Evolutionary conservation across 1,140 invertebrate genomes (phyloP).

Genomic region (Aphaenogaster rudis): DNA sequence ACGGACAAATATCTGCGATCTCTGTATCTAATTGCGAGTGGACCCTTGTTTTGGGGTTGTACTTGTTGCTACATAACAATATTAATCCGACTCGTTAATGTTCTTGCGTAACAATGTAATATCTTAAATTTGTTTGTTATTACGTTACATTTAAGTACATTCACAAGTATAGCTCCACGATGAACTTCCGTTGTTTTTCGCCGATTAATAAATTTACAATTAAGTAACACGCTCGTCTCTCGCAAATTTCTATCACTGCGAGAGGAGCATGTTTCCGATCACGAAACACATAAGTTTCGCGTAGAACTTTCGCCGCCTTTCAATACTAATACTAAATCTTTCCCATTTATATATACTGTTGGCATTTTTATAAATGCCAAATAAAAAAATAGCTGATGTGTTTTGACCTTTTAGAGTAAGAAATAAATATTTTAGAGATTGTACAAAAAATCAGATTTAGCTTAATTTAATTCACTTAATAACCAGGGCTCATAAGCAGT

Average conservation of each 20-base stretch:
- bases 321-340: slow-evolving; percentile 11
- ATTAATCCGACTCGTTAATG: slow-evolving; percentile 66
- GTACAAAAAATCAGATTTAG: neutral
- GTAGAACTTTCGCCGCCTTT: slow-evolving; percentile 4
- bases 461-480: neutral
- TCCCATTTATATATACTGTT: neutral
- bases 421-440: slow-evolving; percentile 2
- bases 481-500: slow-evolving; percentile 42
- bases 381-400: slow-evolving; percentile 52
- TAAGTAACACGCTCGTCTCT: slow-evolving; percentile 5
- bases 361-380: slow-evolving; percentile 56
- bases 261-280: slow-evolving; percentile 31
- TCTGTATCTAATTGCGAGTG: slow-evolving; percentile 68
- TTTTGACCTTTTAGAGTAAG: neutral
- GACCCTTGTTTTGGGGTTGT: slow-evolving; percentile 74
- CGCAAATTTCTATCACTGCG: slow-evolving; percentile 37
- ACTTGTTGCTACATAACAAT: slow-evolving; percentile 73
- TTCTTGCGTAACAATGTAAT: slow-evolving; percentile 68
- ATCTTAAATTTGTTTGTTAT: slow-evolving; percentile 67
- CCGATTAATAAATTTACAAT: slow-evolving; percentile 50
- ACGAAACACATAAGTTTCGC: slow-evolving; percentile 14
- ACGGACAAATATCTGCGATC: slow-evolving; percentile 55
- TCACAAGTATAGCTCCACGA: slow-evolving; percentile 39
- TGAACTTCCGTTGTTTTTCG: slow-evolving; percentile 5
- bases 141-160: slow-evolving; percentile 61